These are phyloP conservation scores for Rhopilema esculentum DNA, from an alignment of 30 jellyfish, hydroid and myxozoan species.

Conservation along the genomic window DNA sequence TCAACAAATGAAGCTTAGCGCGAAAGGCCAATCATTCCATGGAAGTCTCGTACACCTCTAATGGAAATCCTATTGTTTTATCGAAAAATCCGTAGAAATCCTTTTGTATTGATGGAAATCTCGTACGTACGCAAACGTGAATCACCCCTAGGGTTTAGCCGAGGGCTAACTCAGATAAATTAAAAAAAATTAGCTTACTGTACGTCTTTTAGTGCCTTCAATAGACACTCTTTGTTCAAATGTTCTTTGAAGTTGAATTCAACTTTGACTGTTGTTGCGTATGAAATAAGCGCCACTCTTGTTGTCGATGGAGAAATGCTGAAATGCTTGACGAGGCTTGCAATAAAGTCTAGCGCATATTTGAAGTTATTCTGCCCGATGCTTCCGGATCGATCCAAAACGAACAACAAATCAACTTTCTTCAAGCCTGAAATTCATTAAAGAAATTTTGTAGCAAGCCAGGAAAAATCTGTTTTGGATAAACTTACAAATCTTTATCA, in stretches of 20 bases:
- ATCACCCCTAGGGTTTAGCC: too few relatives aligned
- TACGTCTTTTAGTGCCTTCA: constrained; percentile 32
- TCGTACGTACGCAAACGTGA: too few relatives aligned
- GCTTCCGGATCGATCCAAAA: constrained; percentile 62
- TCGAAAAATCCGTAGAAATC: too few relatives aligned
- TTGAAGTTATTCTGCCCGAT: constrained; percentile 24
- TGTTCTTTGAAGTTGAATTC: constrained; percentile 55
- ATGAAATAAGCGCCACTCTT: constrained; percentile 63
- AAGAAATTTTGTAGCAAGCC: too few relatives aligned
- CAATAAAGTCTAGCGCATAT: constrained; percentile 17
- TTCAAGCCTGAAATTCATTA: constrained; percentile 4
- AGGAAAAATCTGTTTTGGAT: background rate
- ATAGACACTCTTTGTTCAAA: constrained; percentile 52
- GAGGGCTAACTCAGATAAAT: background rate
- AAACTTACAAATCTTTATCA: too few relatives aligned
- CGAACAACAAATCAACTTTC: constrained; percentile 47
- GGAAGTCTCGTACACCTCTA: too few relatives aligned
- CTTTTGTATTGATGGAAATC: too few relatives aligned
- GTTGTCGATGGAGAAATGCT: constrained; percentile 63
- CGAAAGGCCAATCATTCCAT: too few relatives aligned
- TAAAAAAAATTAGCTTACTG: constrained; percentile 11
- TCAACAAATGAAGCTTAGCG: too few relatives aligned
- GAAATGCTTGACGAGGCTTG: constrained; percentile 15
- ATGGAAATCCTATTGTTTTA: too few relatives aligned
- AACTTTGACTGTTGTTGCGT: constrained; percentile 26